Base-by-base conservation (phyloP, 2,888 invertebrate species). In the Alviniconcha strummeri region DNA sequence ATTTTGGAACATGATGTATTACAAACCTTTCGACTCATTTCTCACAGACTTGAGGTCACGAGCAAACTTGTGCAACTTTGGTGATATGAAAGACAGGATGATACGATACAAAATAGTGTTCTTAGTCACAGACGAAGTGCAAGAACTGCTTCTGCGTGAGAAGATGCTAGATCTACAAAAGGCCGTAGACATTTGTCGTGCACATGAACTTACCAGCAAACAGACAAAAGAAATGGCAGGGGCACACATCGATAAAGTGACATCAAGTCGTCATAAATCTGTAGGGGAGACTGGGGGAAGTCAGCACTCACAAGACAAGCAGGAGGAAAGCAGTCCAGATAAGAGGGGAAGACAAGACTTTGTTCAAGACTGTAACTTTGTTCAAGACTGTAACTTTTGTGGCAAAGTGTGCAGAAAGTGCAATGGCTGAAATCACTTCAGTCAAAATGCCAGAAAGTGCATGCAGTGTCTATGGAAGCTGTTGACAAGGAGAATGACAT, bases 101-200 rank as follows among this genome's bases (percentile, higher is more conserved):
- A 67, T 80, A 36, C 54, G 80, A 52, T 67, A 80, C 80, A 69
- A 80, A 69, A 80, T 69, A 6, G 79, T 79, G n/a, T n/a, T n/a
- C 17, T 79, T 79, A 15, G 17, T 57, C n/a, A 57, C n/a, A n/a
- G 36, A n/a, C 17, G 57, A 60, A 60, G 9, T 60, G 17, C 79
- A 79, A 54, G 71, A 52, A 60, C 19, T 52, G 6, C 79, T 79
- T 17, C 69, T 64, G 8, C 9, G 56, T n/a, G 56, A 52, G 13
- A 9, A 80, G 17, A 67, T 19, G 17, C 54, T 76, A 69, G 64
- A 71, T 54, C 75, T 82, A 17, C 55, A 67, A 15, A 19, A 60
- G 7, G 81, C 75, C 7, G 19, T 75, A 52, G 72, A 57, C 2
- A 60, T 74, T 6, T 72, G 81, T 52, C n/a, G 72, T 8, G 36